These are phyloP conservation scores for Ptychadena robeensis DNA, from an alignment of 2,797 vertebrate genomes.

Conservation along the genomic window DNA sequence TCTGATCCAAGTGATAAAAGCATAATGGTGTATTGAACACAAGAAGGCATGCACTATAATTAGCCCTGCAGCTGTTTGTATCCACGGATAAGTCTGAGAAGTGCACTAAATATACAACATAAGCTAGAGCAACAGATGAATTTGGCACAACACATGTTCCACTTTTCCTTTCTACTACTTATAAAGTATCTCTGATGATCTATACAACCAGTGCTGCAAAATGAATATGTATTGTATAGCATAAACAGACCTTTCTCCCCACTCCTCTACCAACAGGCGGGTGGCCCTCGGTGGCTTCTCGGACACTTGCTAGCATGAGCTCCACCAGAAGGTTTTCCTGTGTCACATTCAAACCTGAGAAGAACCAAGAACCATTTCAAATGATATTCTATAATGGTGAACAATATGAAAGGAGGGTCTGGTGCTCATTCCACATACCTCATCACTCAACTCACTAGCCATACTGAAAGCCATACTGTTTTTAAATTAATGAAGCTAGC, in stretches of 20 bases:
- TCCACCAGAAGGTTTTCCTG: slow-evolving; percentile 82
- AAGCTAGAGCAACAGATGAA: background rate
- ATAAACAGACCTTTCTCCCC: slow-evolving; percentile 82
- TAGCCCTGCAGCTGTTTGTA: slow-evolving; percentile 27
- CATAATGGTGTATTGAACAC: background rate
- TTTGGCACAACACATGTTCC: background rate
- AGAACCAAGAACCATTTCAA: slow-evolving; percentile 53
- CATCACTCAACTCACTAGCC: too few species aligned
- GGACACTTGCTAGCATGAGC: slow-evolving; percentile 82
- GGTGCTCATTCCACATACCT: too few species aligned
- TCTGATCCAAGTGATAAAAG: slow-evolving; percentile 25
- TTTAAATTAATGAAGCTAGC: too few species aligned
- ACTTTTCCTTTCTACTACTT: background rate
- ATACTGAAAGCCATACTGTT: too few species aligned
- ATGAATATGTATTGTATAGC: background rate
- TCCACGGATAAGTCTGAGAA: slow-evolving; percentile 4
- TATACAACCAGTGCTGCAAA: background rate
- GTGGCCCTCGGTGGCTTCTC: slow-evolving; percentile 86
- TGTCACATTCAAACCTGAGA: slow-evolving; percentile 75
- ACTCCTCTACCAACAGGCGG: slow-evolving; percentile 82
- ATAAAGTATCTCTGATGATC: background rate
- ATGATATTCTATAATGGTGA: background rate
- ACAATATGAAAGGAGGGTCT: too few species aligned
- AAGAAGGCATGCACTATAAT: slow-evolving; percentile 1
- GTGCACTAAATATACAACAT: background rate